A percentile compares a stretch with the other conserved stretches of the same genome.
phyloP scores from a whole-genome alignment of 1,140 invertebrate genomes.

The Nilaparvata lugens region DNA sequence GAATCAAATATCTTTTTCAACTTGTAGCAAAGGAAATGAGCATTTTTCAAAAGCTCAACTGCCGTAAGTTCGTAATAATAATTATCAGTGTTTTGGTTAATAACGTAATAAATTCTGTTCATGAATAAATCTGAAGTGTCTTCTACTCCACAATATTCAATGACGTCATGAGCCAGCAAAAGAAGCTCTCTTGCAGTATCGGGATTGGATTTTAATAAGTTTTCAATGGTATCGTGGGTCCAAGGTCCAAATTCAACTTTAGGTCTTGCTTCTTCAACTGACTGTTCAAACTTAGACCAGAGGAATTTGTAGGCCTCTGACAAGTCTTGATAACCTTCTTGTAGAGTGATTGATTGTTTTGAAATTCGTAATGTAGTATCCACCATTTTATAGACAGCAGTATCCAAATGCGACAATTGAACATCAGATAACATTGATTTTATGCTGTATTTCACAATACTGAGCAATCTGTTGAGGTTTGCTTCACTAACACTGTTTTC shows the following conservation, averaged over 20 bases:
- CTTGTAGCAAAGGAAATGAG: conserved; percentile 8
- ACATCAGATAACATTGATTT: no score
- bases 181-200: conserved; percentile 5
- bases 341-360: not conserved
- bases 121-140: not conserved
- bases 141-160: not conserved
- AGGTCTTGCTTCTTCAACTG: not conserved
- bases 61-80: no score
- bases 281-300: not conserved
- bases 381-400: no score
- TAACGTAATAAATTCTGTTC: conserved; percentile 1
- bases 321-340: not conserved
- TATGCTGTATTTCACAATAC: no score
- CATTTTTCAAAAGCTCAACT: not conserved
- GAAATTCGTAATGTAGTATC: not conserved
- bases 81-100: no score
- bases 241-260: not conserved
- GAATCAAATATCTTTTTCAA: conserved; percentile 5
- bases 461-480: no score
- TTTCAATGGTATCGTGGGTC: not conserved
- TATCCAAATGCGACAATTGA: no score
- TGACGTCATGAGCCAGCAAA: not conserved
- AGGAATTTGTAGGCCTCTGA: not conserved
- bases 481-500: no score
- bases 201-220: not conserved